Evolutionary conservation across 2,113 vertebrate species (phyloP).

Genomic region (Otocyon megalotis): DNA sequence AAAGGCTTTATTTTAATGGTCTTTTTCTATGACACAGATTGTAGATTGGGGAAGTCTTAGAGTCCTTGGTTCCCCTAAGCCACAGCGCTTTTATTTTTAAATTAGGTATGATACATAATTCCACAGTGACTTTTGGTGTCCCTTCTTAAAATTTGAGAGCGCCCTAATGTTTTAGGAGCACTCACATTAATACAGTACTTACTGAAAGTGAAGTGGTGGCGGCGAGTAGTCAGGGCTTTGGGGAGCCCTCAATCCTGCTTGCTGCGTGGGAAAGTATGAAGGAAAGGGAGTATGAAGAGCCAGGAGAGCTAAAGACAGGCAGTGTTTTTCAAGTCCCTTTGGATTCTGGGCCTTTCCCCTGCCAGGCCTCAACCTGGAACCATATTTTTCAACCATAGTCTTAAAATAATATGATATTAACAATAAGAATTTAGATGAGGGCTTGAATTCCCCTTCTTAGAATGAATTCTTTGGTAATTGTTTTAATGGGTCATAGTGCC

Average conservation of each 20-base stretch:
- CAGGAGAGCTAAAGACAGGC: accelerated
- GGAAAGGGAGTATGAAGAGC: accelerated
- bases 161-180: background rate
- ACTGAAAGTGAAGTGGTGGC: background rate
- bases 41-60: background rate
- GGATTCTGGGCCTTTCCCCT: background rate
- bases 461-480: background rate
- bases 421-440: background rate
- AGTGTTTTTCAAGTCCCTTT: background rate
- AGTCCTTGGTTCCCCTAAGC: background rate
- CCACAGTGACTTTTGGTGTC: background rate
- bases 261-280: background rate
- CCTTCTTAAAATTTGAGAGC: no score
- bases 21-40: background rate
- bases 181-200: background rate
- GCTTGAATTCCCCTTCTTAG: background rate
- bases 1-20: background rate
- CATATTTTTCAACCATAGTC: background rate
- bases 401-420: background rate
- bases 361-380: background rate
- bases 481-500: no score
- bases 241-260: background rate
- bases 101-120: background rate
- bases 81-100: background rate
- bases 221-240: background rate